These are phyloP conservation scores for Antitype chi DNA, from an alignment of 2,888 invertebrate genomes.

Conservation along the genomic window DNA sequence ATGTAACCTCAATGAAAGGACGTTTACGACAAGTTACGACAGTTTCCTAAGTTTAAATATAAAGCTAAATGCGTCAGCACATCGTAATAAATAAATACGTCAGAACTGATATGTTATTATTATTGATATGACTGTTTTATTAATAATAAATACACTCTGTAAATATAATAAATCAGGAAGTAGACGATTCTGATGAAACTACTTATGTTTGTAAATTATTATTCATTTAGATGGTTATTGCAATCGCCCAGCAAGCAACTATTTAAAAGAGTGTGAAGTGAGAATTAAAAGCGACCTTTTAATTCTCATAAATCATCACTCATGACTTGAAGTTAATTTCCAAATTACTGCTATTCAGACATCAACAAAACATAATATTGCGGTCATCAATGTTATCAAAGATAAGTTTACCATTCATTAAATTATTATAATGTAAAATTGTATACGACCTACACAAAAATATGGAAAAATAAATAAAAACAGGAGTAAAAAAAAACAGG, in stretches of 20 bases:
- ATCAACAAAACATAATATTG: not conserved
- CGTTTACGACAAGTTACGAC: not conserved
- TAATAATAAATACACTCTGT: constrained; percentile 29
- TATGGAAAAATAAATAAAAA: constrained; percentile 2
- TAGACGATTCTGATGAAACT: constrained; percentile 20
- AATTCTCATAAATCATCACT: not conserved
- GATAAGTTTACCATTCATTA: not conserved
- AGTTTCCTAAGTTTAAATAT: constrained; percentile 34
- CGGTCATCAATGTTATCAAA: not conserved
- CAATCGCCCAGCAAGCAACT: not conserved
- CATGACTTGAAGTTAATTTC: not conserved
- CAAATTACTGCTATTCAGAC: not conserved
- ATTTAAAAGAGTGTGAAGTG: too few species aligned
- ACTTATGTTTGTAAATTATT: not conserved
- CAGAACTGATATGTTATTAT: constrained; percentile 34
- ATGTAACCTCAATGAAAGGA: not conserved
- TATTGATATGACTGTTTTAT: constrained; percentile 8
- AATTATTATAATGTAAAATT: not conserved
- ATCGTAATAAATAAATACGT: constrained; percentile 32
- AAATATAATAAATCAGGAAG: constrained; percentile 33
- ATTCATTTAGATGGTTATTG: not conserved
- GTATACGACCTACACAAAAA: constrained; percentile 23
- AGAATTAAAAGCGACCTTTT: not conserved
- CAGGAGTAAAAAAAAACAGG: constrained; percentile 28
- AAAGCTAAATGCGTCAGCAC: constrained; percentile 33